Percentiles rank a stretch among this genome's conserved stretches.
Conservation (phyloP, 2,888 invertebrate species). For the Cheilosia grossa region DNA sequence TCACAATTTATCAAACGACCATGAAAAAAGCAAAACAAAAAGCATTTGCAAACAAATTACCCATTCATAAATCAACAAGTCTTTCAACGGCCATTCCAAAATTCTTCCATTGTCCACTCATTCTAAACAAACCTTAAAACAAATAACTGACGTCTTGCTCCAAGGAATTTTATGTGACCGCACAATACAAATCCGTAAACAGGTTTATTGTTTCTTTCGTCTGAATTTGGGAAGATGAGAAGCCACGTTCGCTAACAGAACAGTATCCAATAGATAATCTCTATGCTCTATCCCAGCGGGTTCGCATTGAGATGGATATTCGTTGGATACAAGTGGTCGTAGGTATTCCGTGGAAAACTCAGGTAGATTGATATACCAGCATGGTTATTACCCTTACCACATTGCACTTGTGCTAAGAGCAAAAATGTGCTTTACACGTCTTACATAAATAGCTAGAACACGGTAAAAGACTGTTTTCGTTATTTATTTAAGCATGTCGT, state of each 20-base stretch:
- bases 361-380: slow-evolving; percentile 19
- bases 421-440: not conserved
- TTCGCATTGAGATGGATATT: not conserved
- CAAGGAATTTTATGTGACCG: slow-evolving; percentile 40
- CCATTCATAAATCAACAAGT: slow-evolving; percentile 33
- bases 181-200: slow-evolving; percentile 61
- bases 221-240: slow-evolving; percentile 4
- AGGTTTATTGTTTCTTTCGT: slow-evolving; percentile 62
- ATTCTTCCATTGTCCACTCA: slow-evolving; percentile 14
- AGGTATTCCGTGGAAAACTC: not conserved
- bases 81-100: slow-evolving; percentile 42
- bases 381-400: too few relatives aligned
- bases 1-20: slow-evolving; percentile 17
- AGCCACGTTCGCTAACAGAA: not conserved
- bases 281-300: not conserved
- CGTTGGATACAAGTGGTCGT: not conserved
- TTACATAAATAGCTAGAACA: too few relatives aligned
- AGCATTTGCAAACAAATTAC: slow-evolving; percentile 40
- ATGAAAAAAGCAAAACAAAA: slow-evolving; percentile 1
- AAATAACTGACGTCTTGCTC: slow-evolving; percentile 28
- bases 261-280: slow-evolving; percentile 33
- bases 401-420: too few relatives aligned
- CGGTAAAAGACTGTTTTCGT: too few relatives aligned
- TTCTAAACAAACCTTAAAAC: slow-evolving; percentile 48
- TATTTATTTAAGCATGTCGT: too few relatives aligned